A percentile compares a stretch with the other conserved stretches of the same genome.
phyloP scores from a whole-genome alignment of 2,113 vertebrate species.

The Platysteira castanea region DNA sequence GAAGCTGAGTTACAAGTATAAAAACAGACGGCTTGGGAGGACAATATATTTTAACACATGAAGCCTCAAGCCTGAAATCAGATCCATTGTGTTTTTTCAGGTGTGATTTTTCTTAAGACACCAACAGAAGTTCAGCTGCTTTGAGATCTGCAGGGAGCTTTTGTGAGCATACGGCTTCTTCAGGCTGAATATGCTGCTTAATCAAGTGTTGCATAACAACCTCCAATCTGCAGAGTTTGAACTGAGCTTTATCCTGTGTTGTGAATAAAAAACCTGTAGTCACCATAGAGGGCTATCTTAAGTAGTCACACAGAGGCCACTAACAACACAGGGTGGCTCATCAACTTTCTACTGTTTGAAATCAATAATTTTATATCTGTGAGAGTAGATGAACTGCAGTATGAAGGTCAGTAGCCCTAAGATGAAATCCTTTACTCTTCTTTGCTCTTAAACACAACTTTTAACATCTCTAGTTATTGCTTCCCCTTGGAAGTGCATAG shows the following conservation, averaged over 20 bases:
- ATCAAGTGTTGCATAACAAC: not conserved
- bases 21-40: not conserved
- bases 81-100: not conserved
- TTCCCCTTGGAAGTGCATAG: not conserved
- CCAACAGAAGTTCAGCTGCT: not conserved
- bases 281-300: not conserved
- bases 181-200: constrained; percentile 3
- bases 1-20: not conserved
- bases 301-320: not conserved
- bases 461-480: not conserved
- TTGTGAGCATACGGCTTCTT: not conserved
- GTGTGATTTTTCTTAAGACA: not conserved
- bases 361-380: not conserved
- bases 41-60: not conserved
- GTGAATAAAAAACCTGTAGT: not conserved
- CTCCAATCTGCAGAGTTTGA: not conserved
- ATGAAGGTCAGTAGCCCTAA: not conserved
- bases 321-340: not conserved
- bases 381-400: not conserved
- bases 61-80: not conserved
- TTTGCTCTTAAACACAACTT: not conserved
- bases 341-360: not conserved
- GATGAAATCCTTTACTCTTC: not conserved
- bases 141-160: constrained; percentile 11
- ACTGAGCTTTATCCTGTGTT: not conserved